Evolutionary conservation across 2,113 vertebrate genomes (phyloP).

Genomic region (Clinocottus analis): DNA sequence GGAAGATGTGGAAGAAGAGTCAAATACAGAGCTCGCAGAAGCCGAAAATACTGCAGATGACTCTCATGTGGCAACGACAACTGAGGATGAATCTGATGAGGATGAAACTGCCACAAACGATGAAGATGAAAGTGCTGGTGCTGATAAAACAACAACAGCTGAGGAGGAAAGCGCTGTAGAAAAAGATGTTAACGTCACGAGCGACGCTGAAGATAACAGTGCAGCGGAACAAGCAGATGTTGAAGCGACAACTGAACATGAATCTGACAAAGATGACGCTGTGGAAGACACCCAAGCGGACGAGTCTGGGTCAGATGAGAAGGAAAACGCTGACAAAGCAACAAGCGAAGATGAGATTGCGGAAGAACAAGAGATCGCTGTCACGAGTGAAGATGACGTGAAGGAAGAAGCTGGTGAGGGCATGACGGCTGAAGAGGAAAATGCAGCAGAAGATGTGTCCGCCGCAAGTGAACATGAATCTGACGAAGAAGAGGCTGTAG

Average conservation of each 20-base stretch:
- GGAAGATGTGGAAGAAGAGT: constrained; percentile 1
- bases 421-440: constrained; percentile 17
- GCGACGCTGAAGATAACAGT: constrained; percentile 17
- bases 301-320: constrained; percentile 5
- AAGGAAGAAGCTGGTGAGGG: constrained; percentile 21
- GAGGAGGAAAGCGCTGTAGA: background rate
- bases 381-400: constrained; percentile 36
- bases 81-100: constrained; percentile 16
- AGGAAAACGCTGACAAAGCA: constrained; percentile 19
- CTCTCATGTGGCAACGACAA: background rate
- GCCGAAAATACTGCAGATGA: background rate
- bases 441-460: constrained; percentile 23
- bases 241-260: background rate
- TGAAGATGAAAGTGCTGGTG: background rate
- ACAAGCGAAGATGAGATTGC: constrained; percentile 25
- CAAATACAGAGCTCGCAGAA: background rate
- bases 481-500: constrained; percentile 15
- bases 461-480: constrained; percentile 3
- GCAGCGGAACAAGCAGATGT: background rate
- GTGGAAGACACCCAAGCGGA: constrained; percentile 15
- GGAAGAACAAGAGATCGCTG: constrained; percentile 17
- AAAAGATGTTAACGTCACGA: constrained; percentile 11
- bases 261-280: constrained; percentile 29
- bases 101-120: background rate
- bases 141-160: background rate